Conservation (phyloP, 2,888 invertebrate genomes). For the Rugalucina vietnamica region DNA sequence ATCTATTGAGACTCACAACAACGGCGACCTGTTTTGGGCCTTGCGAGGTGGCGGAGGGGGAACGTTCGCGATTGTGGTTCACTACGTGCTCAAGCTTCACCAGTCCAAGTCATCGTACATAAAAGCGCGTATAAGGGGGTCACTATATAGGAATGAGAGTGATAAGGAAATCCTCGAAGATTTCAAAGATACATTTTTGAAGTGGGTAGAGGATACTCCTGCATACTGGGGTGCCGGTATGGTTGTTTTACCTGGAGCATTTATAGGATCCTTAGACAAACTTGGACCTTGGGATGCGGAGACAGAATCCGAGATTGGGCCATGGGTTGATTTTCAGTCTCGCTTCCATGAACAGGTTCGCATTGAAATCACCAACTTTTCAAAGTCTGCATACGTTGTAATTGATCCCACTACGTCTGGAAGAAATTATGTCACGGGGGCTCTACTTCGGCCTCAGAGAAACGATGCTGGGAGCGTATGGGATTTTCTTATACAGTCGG, state of each 20-base stretch:
- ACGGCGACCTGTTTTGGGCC: constrained; percentile 67
- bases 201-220: constrained; percentile 33
- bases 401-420: not conserved
- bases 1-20: not conserved
- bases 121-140: not conserved
- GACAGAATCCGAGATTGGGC: no score
- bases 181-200: not conserved
- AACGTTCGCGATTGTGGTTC: constrained; percentile 57
- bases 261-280: no score
- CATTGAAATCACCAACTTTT: not conserved
- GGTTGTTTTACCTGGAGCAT: no score
- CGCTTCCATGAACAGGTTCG: no score
- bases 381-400: not conserved
- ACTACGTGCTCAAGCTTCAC: constrained; percentile 56
- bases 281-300: no score
- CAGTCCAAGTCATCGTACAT: constrained; percentile 42
- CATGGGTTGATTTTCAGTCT: no score
- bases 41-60: constrained; percentile 67
- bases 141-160: not conserved
- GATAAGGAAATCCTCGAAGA: constrained; percentile 20
- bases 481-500: not conserved
- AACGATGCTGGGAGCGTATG: not conserved
- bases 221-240: constrained; percentile 61
- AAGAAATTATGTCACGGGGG: not conserved
- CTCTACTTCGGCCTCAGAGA: not conserved